Percentiles rank a stretch among this genome's conserved stretches.
Conservation (phyloP, 2,113 vertebrate genomes). For the Anseranas semipalmata region DNA sequence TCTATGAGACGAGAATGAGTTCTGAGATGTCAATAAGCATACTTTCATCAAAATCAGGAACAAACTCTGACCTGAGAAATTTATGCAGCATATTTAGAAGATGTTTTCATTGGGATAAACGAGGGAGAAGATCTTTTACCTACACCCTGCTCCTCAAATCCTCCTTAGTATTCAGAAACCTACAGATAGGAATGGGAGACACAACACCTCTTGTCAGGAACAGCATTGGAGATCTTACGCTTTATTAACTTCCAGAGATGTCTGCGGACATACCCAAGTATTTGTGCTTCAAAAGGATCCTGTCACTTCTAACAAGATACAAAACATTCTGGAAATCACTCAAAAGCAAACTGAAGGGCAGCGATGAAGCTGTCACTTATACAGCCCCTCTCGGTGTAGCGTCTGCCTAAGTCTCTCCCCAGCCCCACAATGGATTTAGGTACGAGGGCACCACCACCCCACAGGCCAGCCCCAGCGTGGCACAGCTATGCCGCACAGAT, state of each 20-base stretch:
- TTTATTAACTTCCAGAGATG: not conserved
- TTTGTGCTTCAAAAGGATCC: not conserved
- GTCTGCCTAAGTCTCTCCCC: not conserved
- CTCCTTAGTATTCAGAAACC: not conserved
- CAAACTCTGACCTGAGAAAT: not conserved
- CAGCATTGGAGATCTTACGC: rapidly evolving
- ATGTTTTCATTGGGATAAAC: not conserved
- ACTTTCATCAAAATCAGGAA: not conserved
- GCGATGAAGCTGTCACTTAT: not conserved
- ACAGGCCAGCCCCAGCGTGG: not conserved
- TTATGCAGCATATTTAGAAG: not conserved
- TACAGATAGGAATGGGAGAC: rapidly evolving
- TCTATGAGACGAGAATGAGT: not conserved
- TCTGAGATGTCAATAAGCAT: not conserved
- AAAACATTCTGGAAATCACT: not conserved
- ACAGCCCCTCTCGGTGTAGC: rapidly evolving
- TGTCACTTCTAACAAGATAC: not conserved
- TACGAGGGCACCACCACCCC: not conserved
- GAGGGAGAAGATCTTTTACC: not conserved
- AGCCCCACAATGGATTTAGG: not conserved
- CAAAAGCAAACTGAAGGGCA: not conserved
- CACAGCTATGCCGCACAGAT: not conserved
- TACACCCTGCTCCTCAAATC: not conserved
- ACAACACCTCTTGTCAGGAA: not conserved
- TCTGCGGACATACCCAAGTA: not conserved